Base-by-base conservation (phyloP, 2,888 invertebrate genomes). In the Oscheius sp. region DNA sequence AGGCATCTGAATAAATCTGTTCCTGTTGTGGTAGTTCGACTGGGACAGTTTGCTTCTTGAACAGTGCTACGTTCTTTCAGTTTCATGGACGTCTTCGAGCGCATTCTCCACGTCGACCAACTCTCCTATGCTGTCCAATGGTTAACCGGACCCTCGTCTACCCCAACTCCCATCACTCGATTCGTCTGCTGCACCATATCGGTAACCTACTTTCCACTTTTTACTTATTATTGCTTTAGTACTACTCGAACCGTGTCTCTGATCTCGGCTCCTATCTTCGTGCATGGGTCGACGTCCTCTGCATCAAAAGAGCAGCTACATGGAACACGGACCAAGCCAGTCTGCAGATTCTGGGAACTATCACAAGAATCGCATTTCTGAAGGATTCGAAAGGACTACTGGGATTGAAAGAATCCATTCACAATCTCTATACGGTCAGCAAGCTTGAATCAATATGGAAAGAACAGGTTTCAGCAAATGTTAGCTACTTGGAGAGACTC, bases 51-150 rank as follows among this genome's bases (percentile, higher is more conserved):
- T 42, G 42, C 7, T 21, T 21, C 21, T 21, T 21, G 21, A 7
- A 42, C 7, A 42, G 42, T 7, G 7, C 3, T 42, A 42, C 42
- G 3, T 9, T 58, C 73, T 66, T 79, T 35, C 73, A 87, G 87
- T 29, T 87, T 88, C 75, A 76, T 84, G 59, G 77, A 81, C 1
- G 76, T 78, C 5, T 81, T 88, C 60, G 86, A 88, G 33, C 75
- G 82, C 0, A 76, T 88, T 10, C 62, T 88, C 37, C 86, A 87
- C 76, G 79, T 86, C 1, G 88, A 88, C 68, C 84, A 86, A 60
- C 79, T 82, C 2, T 76, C 80, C 7, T 88, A 87, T 60, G 86
- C 86, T 1, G 76, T 84, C 13, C 86, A 88, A 71, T 79, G 88
- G 75, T 55, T 88, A 2, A 79, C 78, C 42, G 87, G 86, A 9